A percentile compares a stretch with the other conserved stretches of the same genome.
These are phyloP conservation scores for Ciconia boyciana DNA, from an alignment of 2,113 vertebrate species.

Conservation along the genomic window DNA sequence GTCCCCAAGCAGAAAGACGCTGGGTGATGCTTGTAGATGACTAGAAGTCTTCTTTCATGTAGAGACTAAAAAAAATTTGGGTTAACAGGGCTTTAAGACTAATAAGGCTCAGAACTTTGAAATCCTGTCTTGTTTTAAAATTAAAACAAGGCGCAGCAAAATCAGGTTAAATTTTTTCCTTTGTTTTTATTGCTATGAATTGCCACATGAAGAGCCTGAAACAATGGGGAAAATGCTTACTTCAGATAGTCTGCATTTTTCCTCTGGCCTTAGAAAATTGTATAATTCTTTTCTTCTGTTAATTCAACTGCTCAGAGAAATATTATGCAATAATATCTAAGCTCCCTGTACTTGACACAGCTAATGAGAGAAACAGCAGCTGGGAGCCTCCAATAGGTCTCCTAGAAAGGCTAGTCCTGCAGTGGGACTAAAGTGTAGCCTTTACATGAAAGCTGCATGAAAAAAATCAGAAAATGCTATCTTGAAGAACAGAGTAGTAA, in stretches of 20 bases:
- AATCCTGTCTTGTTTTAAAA: constrained; percentile 6
- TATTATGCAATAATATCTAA: neutral
- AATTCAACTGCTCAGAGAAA: neutral
- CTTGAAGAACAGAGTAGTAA: neutral
- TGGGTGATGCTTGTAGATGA: neutral
- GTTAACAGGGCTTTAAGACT: neutral
- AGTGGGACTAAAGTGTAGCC: neutral
- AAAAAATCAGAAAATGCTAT: neutral
- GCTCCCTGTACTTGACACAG: neutral
- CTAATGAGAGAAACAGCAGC: constrained; percentile 18
- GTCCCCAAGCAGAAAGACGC: neutral
- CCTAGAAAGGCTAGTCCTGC: neutral
- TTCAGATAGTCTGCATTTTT: neutral
- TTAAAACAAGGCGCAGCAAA: neutral
- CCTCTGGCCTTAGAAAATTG: neutral
- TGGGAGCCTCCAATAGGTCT: neutral
- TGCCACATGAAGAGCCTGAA: neutral
- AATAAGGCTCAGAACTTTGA: neutral
- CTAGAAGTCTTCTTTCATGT: neutral
- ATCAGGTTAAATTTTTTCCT: constrained; percentile 4
- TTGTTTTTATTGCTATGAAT: neutral
- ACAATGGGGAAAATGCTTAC: neutral
- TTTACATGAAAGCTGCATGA: neutral
- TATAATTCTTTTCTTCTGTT: constrained; percentile 12
- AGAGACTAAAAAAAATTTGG: neutral